Conservation (phyloP, 2,797 vertebrate species). For the Rhynchotus rufescens region DNA sequence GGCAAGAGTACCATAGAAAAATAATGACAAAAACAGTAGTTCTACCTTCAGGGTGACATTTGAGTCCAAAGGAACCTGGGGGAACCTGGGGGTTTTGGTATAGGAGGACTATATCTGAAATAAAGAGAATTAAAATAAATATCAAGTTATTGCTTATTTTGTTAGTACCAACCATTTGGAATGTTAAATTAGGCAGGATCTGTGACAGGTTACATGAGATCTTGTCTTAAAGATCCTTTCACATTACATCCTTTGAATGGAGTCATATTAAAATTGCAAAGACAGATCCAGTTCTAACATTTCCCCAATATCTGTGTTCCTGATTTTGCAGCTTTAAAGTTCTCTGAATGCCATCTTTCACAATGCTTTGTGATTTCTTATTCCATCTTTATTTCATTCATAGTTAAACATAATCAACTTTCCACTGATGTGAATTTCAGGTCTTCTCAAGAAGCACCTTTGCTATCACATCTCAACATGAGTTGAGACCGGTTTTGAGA, state of each 20-base stretch:
- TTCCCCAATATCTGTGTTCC: background rate
- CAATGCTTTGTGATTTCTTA: background rate
- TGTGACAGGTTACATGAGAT: background rate
- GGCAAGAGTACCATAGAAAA: background rate
- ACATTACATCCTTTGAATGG: background rate
- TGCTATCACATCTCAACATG: background rate
- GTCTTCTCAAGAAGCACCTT: background rate
- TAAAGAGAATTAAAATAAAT: background rate
- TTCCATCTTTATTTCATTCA: background rate
- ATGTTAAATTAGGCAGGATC: background rate
- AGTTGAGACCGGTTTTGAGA: background rate
- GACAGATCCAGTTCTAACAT: background rate
- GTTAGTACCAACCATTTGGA: background rate
- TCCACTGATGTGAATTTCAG: background rate
- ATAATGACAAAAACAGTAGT: background rate
- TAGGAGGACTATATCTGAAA: accelerated
- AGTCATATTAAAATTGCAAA: background rate
- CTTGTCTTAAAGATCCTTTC: background rate
- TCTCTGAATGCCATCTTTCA: background rate
- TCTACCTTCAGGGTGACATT: background rate
- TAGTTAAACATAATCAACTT: background rate
- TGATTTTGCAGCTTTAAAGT: background rate
- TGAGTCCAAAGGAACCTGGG: background rate
- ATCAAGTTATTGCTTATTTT: background rate
- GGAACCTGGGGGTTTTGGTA: no score